Percentiles rank a stretch among this genome's conserved stretches.
Conservation (phyloP, 1,140 invertebrate genomes). For the Brachionus manjavacas region DNA sequence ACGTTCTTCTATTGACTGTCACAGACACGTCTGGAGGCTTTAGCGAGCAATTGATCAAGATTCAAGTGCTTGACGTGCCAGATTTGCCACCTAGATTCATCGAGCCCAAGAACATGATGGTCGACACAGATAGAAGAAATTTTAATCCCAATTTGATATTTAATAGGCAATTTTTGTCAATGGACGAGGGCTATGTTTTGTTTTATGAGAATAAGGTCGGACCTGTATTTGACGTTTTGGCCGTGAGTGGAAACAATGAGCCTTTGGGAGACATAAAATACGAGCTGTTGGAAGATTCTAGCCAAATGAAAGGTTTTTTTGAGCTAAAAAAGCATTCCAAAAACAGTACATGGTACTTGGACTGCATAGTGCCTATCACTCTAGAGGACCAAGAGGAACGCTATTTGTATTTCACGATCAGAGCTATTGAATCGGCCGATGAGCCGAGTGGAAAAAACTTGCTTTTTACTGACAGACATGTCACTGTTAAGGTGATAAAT, state of each 20-base stretch:
- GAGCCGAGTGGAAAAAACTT: background rate
- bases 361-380: background rate
- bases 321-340: slow-evolving; percentile 19
- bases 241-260: background rate
- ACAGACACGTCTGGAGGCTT: background rate
- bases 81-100: slow-evolving; percentile 31
- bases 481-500: slow-evolving; percentile 20
- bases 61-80: slow-evolving; percentile 10
- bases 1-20: slow-evolving; percentile 3
- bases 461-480: background rate
- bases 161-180: slow-evolving; percentile 16
- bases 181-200: slow-evolving; percentile 6
- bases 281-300: background rate
- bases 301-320: background rate
- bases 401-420: background rate
- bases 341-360: background rate
- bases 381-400: slow-evolving; percentile 11
- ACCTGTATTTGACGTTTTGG: slow-evolving; percentile 15
- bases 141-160: background rate
- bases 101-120: background rate
- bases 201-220: slow-evolving; percentile 40
- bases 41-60: slow-evolving; percentile 8
- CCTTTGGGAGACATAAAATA: slow-evolving; percentile 19
- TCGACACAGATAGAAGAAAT: background rate
- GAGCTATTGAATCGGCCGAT: slow-evolving; percentile 8